These are phyloP conservation scores for Cyanistes caeruleus DNA, from an alignment of 2,113 vertebrate species.

Conservation along the genomic window DNA sequence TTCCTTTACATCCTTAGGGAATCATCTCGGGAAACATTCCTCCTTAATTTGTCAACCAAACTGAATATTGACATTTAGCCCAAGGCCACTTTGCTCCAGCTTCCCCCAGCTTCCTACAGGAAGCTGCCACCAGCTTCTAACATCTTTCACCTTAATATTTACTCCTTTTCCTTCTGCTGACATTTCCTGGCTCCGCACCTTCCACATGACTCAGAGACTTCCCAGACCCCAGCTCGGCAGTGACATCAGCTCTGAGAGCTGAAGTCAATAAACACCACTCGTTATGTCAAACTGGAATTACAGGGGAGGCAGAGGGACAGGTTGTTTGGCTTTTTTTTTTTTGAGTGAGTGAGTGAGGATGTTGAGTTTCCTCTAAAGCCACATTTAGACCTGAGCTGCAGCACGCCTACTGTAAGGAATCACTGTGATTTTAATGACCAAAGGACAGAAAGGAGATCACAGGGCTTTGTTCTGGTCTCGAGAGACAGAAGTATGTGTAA, in stretches of 20 bases:
- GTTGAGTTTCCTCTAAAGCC: not conserved
- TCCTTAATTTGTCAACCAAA: not conserved
- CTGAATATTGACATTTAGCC: not conserved
- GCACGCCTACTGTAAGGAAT: not conserved
- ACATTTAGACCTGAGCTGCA: not conserved
- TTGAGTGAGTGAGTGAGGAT: not conserved
- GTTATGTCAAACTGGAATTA: not conserved
- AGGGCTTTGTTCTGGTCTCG: not conserved
- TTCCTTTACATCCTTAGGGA: not conserved
- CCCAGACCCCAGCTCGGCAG: fast-evolving
- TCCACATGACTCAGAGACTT: slow-evolving; percentile 19
- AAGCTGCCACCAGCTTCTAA: not conserved
- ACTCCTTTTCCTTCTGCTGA: not conserved
- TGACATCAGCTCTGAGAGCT: not conserved
- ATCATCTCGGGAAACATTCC: not conserved
- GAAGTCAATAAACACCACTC: not conserved
- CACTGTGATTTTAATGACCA: not conserved
- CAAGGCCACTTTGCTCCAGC: not conserved
- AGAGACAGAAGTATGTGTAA: not conserved
- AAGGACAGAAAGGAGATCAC: not conserved
- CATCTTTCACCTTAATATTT: not conserved
- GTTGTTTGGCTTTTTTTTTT: not conserved
- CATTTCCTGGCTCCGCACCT: not conserved
- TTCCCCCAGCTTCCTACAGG: not conserved
- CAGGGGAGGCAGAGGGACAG: fast-evolving